Conservation (phyloP, 2,797 vertebrate species). For the Chelon auratus region DNA sequence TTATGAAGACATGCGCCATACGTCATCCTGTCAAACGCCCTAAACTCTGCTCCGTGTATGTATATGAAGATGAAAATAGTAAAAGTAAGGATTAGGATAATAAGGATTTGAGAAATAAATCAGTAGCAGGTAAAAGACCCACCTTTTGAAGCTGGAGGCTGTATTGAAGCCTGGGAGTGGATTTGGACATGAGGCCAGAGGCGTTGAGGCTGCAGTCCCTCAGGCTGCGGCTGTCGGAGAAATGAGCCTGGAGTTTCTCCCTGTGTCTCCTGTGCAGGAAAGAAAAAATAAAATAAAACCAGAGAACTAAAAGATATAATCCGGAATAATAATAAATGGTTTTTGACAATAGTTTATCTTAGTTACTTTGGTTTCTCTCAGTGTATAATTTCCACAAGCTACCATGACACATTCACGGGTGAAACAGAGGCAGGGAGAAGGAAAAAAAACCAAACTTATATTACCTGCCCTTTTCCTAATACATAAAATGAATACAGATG, state of each 20-base stretch:
- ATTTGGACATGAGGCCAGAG: conserved; percentile 84
- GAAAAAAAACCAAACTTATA: no score
- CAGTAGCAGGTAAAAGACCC: conserved; percentile 1
- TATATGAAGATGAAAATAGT: conserved; percentile 29
- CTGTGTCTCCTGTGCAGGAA: conserved; percentile 71
- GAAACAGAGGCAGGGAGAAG: no score
- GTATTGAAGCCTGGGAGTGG: conserved; percentile 72
- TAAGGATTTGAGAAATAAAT: conserved; percentile 24
- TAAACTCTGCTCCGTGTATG: conserved; percentile 16
- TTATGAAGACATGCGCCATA: conserved; percentile 58
- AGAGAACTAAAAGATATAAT: neutral
- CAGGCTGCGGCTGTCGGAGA: conserved; percentile 82
- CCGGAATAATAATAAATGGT: neutral
- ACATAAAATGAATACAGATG: no score
- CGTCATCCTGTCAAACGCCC: conserved; percentile 57
- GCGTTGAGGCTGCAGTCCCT: conserved; percentile 81
- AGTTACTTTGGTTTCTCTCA: no score
- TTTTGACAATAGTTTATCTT: neutral
- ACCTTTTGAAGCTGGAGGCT: conserved; percentile 76
- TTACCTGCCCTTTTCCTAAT: no score
- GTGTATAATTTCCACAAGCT: no score
- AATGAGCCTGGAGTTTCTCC: conserved; percentile 85
- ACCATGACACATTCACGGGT: no score
- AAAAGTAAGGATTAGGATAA: conserved; percentile 28
- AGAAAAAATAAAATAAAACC: neutral